phyloP scores from a whole-genome alignment of 2,113 vertebrate genomes.

The Marcusenius ussheri region DNA sequence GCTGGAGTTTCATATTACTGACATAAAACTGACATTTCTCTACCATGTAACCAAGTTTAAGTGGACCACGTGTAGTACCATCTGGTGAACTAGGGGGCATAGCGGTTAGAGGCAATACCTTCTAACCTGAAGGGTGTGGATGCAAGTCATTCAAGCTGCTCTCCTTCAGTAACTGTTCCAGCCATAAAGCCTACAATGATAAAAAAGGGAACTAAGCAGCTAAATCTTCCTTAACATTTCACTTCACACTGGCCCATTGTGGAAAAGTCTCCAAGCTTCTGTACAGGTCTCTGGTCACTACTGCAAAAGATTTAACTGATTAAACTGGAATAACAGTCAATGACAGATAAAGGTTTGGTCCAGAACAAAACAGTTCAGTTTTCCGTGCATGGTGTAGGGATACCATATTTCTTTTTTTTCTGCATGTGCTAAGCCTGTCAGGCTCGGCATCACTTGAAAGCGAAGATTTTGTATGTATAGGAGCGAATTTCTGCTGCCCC shows the following conservation, averaged over 20 bases:
- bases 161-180: background rate
- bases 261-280: background rate
- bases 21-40: background rate
- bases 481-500: slow-evolving; percentile 20
- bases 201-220: background rate
- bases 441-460: slow-evolving; percentile 7
- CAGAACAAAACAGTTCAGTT: background rate
- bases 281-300: background rate
- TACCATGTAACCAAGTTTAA: background rate
- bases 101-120: background rate
- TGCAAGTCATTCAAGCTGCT: background rate
- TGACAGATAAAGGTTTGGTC: background rate
- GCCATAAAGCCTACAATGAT: background rate
- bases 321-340: background rate
- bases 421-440: background rate
- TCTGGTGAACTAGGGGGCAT: background rate
- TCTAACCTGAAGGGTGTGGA: background rate
- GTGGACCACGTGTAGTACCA: background rate
- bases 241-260: background rate
- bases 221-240: background rate
- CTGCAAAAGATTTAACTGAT: background rate
- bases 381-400: background rate
- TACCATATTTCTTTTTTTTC: background rate
- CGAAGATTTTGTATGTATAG: slow-evolving; percentile 12
- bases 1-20: background rate